Conservation (phyloP, 2,888 invertebrate genomes). For the Hirtodrosophila duncani region DNA sequence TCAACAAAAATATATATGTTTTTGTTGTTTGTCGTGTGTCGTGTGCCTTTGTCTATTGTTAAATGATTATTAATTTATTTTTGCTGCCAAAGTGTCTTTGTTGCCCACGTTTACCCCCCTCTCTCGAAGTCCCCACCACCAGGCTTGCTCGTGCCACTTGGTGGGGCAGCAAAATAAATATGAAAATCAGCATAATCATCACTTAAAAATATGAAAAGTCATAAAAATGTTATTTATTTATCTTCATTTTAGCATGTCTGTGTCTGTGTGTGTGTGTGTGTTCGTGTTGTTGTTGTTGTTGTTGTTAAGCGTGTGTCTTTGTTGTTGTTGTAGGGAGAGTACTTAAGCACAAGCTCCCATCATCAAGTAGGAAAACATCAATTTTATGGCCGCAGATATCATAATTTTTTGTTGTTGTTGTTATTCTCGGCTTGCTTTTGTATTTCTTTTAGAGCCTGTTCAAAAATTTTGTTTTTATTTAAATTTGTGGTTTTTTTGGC, state of each 20-base stretch:
- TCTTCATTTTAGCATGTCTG: constrained; percentile 16
- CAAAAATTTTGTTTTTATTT: no score
- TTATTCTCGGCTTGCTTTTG: constrained; percentile 4
- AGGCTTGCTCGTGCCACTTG: constrained; percentile 22
- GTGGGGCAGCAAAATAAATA: constrained; percentile 39
- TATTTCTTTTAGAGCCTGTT: neutral
- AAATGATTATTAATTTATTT: constrained; percentile 61
- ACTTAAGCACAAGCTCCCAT: neutral
- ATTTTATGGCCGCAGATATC: constrained; percentile 52
- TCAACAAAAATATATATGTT: no score
- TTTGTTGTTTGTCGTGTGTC: constrained; percentile 39
- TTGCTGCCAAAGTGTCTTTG: constrained; percentile 55
- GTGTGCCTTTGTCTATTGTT: constrained; percentile 62
- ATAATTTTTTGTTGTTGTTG: constrained; percentile 36
- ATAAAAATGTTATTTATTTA: constrained; percentile 50
- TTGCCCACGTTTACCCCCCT: neutral
- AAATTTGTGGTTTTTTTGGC: no score
- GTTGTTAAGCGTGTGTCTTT: constrained; percentile 26
- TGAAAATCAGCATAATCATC: constrained; percentile 65
- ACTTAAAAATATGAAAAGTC: constrained; percentile 71
- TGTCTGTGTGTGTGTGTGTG: neutral
- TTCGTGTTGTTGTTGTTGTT: no score
- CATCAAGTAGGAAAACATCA: constrained; percentile 54
- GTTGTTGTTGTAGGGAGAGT: constrained; percentile 1
- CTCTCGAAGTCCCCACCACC: neutral